Evolutionary conservation across 2,888 invertebrate species (phyloP).

Genomic region (Incurvaria masculella): DNA sequence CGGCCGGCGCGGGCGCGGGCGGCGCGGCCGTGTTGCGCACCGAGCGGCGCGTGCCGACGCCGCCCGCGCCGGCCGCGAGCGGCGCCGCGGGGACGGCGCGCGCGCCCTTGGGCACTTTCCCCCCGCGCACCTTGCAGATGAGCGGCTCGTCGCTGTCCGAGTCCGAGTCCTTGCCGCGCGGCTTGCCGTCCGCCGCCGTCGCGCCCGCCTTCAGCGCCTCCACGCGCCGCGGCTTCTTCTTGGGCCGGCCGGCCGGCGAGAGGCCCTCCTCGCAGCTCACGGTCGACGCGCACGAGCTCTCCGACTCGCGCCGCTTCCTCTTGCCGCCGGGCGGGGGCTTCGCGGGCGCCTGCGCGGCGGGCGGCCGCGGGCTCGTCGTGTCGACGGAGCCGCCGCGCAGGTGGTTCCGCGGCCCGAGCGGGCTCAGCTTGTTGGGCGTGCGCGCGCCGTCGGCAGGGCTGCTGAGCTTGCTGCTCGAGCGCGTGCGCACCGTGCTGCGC

Average conservation of each 20-base stretch:
- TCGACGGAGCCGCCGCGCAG: conserved; percentile 36
- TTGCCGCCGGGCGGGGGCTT: conserved; percentile 45
- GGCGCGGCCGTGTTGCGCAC: conserved; percentile 38
- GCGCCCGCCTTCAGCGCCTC: conserved; percentile 46
- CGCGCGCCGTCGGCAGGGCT: conserved; percentile 59
- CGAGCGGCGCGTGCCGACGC: conserved; percentile 55
- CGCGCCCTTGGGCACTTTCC: conserved; percentile 28
- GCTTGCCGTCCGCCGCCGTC: conserved; percentile 46
- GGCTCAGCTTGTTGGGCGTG: conserved; percentile 42
- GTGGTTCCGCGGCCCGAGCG: conserved; percentile 30
- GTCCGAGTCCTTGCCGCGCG: conserved; percentile 62
- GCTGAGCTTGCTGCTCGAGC: conserved; percentile 65
- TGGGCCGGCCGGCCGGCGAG: conserved; percentile 33
- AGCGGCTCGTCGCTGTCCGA: conserved; percentile 82
- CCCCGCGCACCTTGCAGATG: conserved; percentile 65
- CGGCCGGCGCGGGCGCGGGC: conserved; percentile 33
- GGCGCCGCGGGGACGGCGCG: conserved; percentile 19
- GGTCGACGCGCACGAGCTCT: conserved; percentile 66
- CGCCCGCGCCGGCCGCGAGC: conserved; percentile 21
- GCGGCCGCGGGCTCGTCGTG: conserved; percentile 31
- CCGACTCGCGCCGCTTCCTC: conserved; percentile 76
- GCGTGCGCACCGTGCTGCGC: conserved; percentile 59
- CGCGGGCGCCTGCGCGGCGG: conserved; percentile 9
- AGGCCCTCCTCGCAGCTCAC: conserved; percentile 57
- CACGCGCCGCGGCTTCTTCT: conserved; percentile 37